Evolutionary conservation across 2,888 invertebrate species (phyloP), one percentile per base, ranked within the genome.

Genomic region (Eucriotettix oculatus): DNA sequence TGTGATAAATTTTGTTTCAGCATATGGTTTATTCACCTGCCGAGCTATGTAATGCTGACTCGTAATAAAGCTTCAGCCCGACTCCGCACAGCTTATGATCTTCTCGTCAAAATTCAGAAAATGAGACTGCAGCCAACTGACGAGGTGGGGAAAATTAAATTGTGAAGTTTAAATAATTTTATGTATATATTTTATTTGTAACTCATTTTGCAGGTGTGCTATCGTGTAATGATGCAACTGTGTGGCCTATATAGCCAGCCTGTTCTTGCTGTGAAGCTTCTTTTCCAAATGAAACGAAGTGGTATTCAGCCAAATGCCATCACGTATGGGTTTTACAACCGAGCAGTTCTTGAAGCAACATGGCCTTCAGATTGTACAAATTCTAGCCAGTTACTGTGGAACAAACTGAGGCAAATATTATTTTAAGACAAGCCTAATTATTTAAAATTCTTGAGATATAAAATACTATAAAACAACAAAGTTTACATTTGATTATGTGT

Each of bases 171-270:
- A n/a, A 14, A 48, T 7, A 48, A 48, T n/a, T 48, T 3, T 48
- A 29, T 2, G 29, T 29, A 7, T 29, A 5, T 29, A 29, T 29
- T 29, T 29, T 29, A 29, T 55, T 53, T 29, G 16, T 16, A 60
- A n/a, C 17, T 58, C 55, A 57, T 58, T 56, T 43, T 58, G 16
- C 66, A 85, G 87, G 91, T 98, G 58, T 98, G 98, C 75, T 99
- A 97, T 74, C 83, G 99, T 62, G 90, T 97, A 58, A 90, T 99
- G 86, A 96, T 99, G 92, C 96, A 98, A 74, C 78, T 99, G 40
- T 99, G 98, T 75, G 96, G 98, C 10, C 85, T 90, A 65, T 91
- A 96, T 72, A 90, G 91, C 61, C 82, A 93, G 70, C 98, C 99
- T 0, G 87, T 94, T 60, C 75, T 99, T 68, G 98, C 99, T 1